Evolutionary conservation across 2,113 vertebrate genomes (phyloP).

Genomic region (Bubo scandiacus): DNA sequence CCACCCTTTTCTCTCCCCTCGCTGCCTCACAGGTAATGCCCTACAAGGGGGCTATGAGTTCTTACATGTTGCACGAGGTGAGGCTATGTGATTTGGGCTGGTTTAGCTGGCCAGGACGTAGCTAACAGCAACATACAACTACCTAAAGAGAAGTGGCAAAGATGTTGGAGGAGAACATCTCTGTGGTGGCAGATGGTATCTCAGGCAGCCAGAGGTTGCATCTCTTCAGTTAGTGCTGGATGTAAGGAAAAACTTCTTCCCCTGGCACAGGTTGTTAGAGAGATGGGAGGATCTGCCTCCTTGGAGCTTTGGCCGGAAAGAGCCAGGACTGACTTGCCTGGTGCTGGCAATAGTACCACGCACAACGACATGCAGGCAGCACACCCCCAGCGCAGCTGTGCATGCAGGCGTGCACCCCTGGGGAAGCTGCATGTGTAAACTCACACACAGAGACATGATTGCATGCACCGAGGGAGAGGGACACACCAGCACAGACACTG

Average conservation of each 20-base stretch:
- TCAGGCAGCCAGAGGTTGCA: background rate
- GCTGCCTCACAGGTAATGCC: background rate
- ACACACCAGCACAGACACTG: background rate
- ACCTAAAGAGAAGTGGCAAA: background rate
- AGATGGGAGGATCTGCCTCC: background rate
- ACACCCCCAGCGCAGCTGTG: fast-evolving
- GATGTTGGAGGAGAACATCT: background rate
- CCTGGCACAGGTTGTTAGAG: background rate
- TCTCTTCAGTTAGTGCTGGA: background rate
- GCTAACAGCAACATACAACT: background rate
- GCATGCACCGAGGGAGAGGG: background rate
- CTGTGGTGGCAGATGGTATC: background rate
- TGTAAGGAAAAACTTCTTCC: background rate
- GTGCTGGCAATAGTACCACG: background rate
- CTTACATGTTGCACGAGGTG: background rate
- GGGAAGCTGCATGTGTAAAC: background rate
- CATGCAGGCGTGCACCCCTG: background rate
- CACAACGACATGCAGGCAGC: fast-evolving
- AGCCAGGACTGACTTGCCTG: background rate
- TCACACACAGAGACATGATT: background rate
- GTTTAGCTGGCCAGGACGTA: background rate
- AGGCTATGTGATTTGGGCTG: background rate
- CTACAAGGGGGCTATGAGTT: background rate
- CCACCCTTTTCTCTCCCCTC: background rate
- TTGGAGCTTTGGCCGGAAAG: background rate